phyloP scores from a whole-genome alignment of 2,797 vertebrate genomes.

The Chromis chromis region DNA sequence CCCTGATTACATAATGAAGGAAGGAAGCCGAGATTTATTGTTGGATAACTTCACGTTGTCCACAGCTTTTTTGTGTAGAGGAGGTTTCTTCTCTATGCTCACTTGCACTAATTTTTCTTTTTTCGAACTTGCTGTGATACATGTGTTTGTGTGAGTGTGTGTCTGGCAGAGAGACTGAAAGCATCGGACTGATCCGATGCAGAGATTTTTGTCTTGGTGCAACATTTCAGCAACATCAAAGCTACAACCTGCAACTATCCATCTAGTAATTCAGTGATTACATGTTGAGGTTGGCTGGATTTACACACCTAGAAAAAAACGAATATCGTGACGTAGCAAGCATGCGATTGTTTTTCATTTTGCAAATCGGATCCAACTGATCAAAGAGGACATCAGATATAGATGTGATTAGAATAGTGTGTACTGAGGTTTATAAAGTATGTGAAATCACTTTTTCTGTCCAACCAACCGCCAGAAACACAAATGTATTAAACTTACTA shows the following conservation, averaged over 20 bases:
- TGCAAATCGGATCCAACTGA: neutral
- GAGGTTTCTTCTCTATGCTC: constrained; percentile 38
- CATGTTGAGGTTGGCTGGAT: constrained; percentile 41
- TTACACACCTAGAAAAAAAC: constrained; percentile 10
- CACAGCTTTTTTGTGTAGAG: constrained; percentile 23
- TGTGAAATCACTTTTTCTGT: too few relatives aligned
- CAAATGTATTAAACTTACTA: too few relatives aligned
- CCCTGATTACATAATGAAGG: constrained; percentile 18
- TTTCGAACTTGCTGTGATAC: constrained; percentile 32
- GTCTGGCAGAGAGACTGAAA: neutral
- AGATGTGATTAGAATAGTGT: neutral
- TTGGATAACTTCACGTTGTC: constrained; percentile 18
- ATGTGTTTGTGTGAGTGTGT: constrained; percentile 2
- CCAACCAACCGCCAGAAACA: too few relatives aligned
- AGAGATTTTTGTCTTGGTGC: constrained; percentile 29
- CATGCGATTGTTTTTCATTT: neutral
- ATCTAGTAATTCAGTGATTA: constrained; percentile 10
- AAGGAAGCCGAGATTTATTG: constrained; percentile 35
- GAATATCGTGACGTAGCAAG: neutral
- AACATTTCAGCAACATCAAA: constrained; percentile 17
- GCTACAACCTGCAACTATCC: constrained; percentile 24
- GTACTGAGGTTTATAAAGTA: neutral
- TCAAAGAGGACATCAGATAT: neutral
- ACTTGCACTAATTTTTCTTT: constrained; percentile 24
- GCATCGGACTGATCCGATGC: neutral